phyloP scores from a whole-genome alignment of 2,113 vertebrate genomes.

The Myanophis thanlyinensis region DNA sequence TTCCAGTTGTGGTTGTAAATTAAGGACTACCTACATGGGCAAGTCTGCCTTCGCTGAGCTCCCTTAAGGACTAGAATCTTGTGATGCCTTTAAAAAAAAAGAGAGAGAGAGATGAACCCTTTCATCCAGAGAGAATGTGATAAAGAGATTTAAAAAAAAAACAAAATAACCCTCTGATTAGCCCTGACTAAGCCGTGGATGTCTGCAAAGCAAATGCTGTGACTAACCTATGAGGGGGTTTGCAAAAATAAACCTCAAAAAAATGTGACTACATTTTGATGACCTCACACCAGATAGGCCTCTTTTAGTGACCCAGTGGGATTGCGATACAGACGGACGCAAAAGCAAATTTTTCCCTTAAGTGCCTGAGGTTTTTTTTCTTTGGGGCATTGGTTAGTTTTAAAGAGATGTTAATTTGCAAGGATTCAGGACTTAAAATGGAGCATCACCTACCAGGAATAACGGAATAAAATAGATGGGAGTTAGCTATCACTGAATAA shows the following conservation, averaged over 20 bases:
- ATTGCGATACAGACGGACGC: neutral
- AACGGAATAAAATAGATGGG: too few relatives aligned
- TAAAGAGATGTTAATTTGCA: neutral
- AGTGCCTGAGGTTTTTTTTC: neutral
- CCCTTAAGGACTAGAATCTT: neutral
- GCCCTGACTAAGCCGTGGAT: neutral
- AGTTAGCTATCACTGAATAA: neutral
- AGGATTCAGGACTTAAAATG: neutral
- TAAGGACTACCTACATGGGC: too few relatives aligned
- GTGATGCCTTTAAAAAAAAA: neutral
- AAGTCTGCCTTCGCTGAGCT: too few relatives aligned
- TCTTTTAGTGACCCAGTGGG: neutral
- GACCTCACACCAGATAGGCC: neutral
- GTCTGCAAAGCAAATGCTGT: neutral
- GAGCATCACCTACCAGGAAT: neutral
- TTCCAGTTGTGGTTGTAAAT: too few relatives aligned
- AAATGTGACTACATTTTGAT: neutral
- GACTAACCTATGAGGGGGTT: neutral
- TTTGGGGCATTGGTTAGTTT: neutral
- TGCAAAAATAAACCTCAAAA: neutral
- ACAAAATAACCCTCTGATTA: neutral
- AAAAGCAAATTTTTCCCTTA: neutral
- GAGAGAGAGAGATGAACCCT: neutral
- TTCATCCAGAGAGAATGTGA: neutral
- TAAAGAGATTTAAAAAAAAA: neutral